These are phyloP conservation scores for Nomada lathburiana DNA, from an alignment of 2,888 invertebrate genomes.

Conservation along the genomic window DNA sequence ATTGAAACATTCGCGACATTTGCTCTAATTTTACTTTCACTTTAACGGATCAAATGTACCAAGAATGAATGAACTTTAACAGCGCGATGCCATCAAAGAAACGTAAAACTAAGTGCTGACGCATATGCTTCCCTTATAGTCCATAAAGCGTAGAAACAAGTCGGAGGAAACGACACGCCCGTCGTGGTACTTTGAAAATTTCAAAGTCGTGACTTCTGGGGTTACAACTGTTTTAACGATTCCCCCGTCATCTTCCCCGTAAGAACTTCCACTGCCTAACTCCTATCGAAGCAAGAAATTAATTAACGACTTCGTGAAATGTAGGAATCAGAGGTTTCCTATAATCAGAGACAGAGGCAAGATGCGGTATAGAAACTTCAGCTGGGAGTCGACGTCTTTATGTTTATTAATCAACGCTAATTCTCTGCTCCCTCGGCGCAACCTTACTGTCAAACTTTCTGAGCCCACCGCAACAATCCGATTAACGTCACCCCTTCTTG, in stretches of 20 bases:
- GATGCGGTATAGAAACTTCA: background rate
- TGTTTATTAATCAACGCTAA: slow-evolving; percentile 60
- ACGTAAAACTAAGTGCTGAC: background rate
- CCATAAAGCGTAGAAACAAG: background rate
- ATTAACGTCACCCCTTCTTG: slow-evolving; percentile 57
- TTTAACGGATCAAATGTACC: background rate
- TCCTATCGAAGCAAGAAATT: background rate
- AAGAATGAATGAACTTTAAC: background rate
- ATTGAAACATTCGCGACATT: background rate
- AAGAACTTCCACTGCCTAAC: background rate
- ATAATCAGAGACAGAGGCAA: background rate
- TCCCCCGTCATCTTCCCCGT: background rate
- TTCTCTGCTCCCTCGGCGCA: slow-evolving; percentile 33
- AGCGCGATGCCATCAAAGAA: background rate
- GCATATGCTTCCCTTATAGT: background rate
- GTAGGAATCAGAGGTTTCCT: background rate
- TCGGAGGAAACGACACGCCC: background rate
- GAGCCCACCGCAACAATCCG: slow-evolving; percentile 60
- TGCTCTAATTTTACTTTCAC: background rate
- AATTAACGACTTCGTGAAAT: background rate
- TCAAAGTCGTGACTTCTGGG: background rate
- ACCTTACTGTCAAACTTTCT: slow-evolving; percentile 61
- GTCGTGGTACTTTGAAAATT: background rate
- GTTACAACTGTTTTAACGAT: slow-evolving; percentile 8
- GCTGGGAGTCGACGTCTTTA: background rate